These are phyloP conservation scores for Chaetogeoica ovagalla DNA, from an alignment of 2,888 invertebrate genomes.

Conservation along the genomic window DNA sequence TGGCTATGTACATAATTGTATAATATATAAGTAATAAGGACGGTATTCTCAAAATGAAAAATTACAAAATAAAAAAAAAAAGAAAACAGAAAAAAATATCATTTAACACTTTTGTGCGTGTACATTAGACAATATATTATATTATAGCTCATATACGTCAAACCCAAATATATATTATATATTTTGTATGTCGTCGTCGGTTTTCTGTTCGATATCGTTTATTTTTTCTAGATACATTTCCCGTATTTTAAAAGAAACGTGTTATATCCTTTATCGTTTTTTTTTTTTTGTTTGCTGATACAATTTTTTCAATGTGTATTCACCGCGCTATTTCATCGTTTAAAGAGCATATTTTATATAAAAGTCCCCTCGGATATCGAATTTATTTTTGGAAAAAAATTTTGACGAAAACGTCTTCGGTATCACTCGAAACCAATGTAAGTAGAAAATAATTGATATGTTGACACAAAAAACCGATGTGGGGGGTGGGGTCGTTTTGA, in stretches of 20 bases:
- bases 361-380: too few species aligned
- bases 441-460: not conserved
- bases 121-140: not conserved
- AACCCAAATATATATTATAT: not conserved
- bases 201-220: not conserved
- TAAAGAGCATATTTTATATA: too few species aligned
- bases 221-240: not conserved
- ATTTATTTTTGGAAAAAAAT: too few species aligned
- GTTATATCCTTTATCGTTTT: not conserved
- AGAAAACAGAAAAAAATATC: too few species aligned
- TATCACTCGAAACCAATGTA: not conserved
- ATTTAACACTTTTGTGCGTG: constrained; percentile 31
- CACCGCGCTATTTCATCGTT: too few species aligned
- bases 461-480: not conserved
- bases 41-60: constrained; percentile 47
- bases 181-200: not conserved
- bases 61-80: too few species aligned
- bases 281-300: not conserved
- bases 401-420: too few species aligned
- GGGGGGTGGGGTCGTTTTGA: not conserved
- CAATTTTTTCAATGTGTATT: too few species aligned
- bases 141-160: too few species aligned
- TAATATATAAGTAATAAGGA: constrained; percentile 20
- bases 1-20: constrained; percentile 51
- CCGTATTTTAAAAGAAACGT: not conserved